Evolutionary conservation across 2,113 vertebrate genomes (phyloP), one percentile per base, ranked within the genome.

Genomic region (Pyrgilauda ruficollis): DNA sequence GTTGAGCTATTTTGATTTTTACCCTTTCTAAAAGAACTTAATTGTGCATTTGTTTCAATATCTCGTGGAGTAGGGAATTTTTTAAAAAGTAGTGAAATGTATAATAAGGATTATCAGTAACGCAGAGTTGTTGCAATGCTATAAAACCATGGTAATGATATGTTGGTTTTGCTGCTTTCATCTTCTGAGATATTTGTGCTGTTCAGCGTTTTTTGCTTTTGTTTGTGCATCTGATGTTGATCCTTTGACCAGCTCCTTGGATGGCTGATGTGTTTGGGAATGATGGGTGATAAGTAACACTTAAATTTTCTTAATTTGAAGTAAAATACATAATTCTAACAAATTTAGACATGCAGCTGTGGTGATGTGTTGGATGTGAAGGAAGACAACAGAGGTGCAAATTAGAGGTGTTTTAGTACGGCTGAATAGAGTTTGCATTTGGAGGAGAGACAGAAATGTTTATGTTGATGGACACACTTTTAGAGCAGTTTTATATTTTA

Each of bases 1-100:
- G 92, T 76, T 26, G 52, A 82, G 86, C 94, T 93, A 92, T 95
- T 96, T 91, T 92, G 92, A 95, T 95, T 95, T 95, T 95, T 89
- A 85, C 49, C 74, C 93, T 89, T 78, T 85, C 44, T 86, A 22
- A 92, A 94, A 84, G 69, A 91, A 89, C 74, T 64, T 91, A 94
- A 95, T 97, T 94, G 84, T 82, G 74, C 69, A 4, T 92, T 96
- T 95, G 89, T 83, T 76, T 69, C 66, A 85, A 69, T 91, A 67
- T 55, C 68, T 6, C 0, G 23, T 81, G 17, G 63, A 73, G 15
- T 44, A 70, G 44, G 20, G 73, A 80, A 39, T 18, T 46, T 39
- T 62, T 6, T 2, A 10, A 52, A 47, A 37, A 46, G 9, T 30
- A 39, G 15, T 84, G 44, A 81, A 92, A 35, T 0, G 2, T 17